These are phyloP conservation scores for Antrozous pallidus DNA, from an alignment of 2,797 vertebrate genomes.

Conservation along the genomic window DNA sequence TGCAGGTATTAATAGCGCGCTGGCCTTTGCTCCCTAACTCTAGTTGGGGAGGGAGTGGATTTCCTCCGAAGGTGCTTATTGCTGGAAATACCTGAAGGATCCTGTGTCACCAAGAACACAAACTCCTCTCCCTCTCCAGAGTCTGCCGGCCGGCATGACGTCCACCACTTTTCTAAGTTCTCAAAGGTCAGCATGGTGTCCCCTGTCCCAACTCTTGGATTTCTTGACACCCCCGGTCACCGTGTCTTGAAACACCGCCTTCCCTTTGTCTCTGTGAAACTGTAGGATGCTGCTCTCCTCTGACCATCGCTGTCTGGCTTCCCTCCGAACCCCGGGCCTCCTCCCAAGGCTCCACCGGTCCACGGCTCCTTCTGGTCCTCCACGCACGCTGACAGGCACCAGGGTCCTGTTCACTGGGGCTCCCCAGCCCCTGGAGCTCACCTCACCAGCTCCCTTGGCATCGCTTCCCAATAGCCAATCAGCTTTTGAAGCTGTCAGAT, in stretches of 20 bases:
- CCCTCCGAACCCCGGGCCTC: not conserved
- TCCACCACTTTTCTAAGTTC: not conserved
- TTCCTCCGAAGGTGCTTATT: conserved; percentile 26
- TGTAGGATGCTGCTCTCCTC: not conserved
- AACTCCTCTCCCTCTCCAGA: not conserved
- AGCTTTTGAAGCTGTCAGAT: not conserved
- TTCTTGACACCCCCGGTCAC: not conserved
- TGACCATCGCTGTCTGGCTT: not conserved
- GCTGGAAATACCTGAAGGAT: not conserved
- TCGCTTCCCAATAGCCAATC: not conserved
- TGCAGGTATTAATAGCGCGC: conserved; percentile 68
- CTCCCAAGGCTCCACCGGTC: not conserved
- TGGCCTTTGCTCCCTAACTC: conserved; percentile 8
- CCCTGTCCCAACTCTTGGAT: not conserved
- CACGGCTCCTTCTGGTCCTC: not conserved
- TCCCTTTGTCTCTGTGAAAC: not conserved
- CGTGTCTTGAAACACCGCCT: not conserved
- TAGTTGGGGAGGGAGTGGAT: not conserved
- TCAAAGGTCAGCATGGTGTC: not conserved
- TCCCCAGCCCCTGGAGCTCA: not conserved
- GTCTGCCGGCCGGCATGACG: not conserved
- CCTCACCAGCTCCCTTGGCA: not conserved
- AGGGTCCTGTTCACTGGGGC: not conserved
- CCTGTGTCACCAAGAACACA: not conserved
- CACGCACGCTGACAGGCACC: not conserved